phyloP scores from a whole-genome alignment of 2,888 invertebrate genomes.

The Dione juno region DNA sequence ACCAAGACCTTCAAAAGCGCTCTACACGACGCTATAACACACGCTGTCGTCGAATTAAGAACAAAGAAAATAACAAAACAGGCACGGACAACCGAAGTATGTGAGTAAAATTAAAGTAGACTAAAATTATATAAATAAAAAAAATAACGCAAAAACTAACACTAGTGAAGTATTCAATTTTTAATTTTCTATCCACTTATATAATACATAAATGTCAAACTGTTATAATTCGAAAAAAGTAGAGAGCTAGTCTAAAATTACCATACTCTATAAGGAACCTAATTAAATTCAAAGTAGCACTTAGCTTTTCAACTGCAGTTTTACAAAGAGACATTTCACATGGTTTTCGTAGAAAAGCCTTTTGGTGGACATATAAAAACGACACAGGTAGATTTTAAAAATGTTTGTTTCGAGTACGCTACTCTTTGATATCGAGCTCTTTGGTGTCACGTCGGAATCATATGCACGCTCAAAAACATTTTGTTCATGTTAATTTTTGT shows the following conservation, averaged over 20 bases:
- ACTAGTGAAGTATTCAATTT: too few relatives aligned
- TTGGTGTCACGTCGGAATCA: constrained; percentile 61
- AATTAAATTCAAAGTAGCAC: constrained; percentile 45
- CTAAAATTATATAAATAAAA: too few relatives aligned
- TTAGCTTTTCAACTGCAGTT: constrained; percentile 41
- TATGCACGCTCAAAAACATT: constrained; percentile 57
- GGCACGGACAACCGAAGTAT: too few relatives aligned
- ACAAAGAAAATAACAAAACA: too few relatives aligned
- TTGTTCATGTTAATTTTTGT: constrained; percentile 51
- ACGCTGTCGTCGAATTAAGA: too few relatives aligned
- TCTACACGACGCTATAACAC: too few relatives aligned
- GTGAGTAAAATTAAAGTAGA: too few relatives aligned
- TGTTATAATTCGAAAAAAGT: constrained; percentile 5
- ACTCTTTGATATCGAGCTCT: constrained; percentile 66
- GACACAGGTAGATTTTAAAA: constrained; percentile 54
- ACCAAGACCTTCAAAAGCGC: too few relatives aligned
- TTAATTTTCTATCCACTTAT: too few relatives aligned
- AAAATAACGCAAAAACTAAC: too few relatives aligned
- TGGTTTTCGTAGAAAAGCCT: constrained; percentile 50
- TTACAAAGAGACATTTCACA: constrained; percentile 49
- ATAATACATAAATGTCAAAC: background rate
- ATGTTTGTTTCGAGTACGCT: constrained; percentile 54
- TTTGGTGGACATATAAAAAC: constrained; percentile 61
- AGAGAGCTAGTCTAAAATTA: constrained; percentile 18
- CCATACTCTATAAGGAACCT: constrained; percentile 29